These are phyloP conservation scores for Ptilorrhoa leucosticta DNA, from an alignment of 2,113 vertebrate genomes.

Conservation along the genomic window DNA sequence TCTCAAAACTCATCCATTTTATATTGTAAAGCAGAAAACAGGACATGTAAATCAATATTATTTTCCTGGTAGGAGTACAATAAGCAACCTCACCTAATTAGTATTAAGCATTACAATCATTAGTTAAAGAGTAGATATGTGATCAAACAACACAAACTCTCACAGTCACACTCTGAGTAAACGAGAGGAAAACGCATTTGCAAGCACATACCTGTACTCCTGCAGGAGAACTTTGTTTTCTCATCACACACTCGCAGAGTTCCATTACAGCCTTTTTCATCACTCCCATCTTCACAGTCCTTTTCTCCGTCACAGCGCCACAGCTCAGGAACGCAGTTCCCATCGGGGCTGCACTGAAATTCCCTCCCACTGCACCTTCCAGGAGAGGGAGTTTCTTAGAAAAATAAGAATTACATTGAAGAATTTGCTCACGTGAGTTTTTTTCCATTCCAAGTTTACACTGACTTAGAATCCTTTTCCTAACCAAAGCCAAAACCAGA, in stretches of 20 bases:
- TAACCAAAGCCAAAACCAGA: neutral
- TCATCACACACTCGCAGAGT: slow-evolving; percentile 87
- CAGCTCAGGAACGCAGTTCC: slow-evolving; percentile 89
- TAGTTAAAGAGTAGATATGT: neutral
- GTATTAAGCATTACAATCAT: neutral
- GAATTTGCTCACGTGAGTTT: neutral
- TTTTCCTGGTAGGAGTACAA: neutral
- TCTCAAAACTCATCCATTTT: neutral
- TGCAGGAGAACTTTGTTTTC: slow-evolving; percentile 94
- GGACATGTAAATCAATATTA: neutral
- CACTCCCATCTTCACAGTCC: slow-evolving; percentile 94
- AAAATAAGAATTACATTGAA: slow-evolving; percentile 11
- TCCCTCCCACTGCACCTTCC: slow-evolving; percentile 86
- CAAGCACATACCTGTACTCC: slow-evolving; percentile 79
- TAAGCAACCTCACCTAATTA: neutral
- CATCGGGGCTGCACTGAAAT: slow-evolving; percentile 89
- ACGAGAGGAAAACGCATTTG: neutral
- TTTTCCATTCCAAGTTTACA: neutral
- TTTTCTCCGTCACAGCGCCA: slow-evolving; percentile 97
- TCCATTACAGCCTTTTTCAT: slow-evolving; percentile 89
- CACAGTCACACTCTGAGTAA: neutral
- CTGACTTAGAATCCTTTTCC: neutral
- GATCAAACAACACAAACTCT: neutral
- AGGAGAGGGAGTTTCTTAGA: slow-evolving; percentile 78
- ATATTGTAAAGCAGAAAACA: neutral